Evolutionary conservation across 2,113 vertebrate species (phyloP), one percentile per base, ranked within the genome.

Genomic region (Phodopus roborovskii): DNA sequence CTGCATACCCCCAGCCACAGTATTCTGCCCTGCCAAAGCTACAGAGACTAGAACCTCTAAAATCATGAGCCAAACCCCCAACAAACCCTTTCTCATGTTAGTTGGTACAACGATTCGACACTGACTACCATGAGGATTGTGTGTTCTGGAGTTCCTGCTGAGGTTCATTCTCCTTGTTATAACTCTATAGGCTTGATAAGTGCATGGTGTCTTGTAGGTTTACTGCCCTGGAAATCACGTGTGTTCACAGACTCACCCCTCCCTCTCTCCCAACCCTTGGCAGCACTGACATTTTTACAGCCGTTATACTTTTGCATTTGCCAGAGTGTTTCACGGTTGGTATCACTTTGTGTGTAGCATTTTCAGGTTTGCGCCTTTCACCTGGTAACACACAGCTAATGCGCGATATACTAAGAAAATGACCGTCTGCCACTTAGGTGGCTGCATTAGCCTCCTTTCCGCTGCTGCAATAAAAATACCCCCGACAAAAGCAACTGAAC

Each of bases 201-300:
- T 58, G 39, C 15, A 0, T 30, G 8, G 10, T 33, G 42, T 66
- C 58, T 50, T 9, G 22, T 58, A 87, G 30, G 17, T 42, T 77
- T 50, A 8, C 42, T n/a, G 20, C 20, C 56, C 16, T 73, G 7
- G 70, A 88, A 70, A 26, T 36, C 28, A 4, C 33, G 60, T 56
- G 7, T 24, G n/a, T 36, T 42, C 28, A 3, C 5, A 7, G 24
- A 0, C 20, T n/a, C 39, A 19, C 8, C 36, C 26, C 7, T 64
- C 20, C 10, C 20, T 56, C 11, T 60, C 39, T 56, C 0, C 5
- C 28, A 56, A 66, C 4, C 16, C 5, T 9, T 45, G 19, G 5
- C 62, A 15, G 17, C 36, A 28, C 30, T 28, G 16, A 60, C 12
- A 20, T 64, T 85, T 70, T 86, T 75, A 0, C 16, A 78, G 15